Evolutionary conservation across 1,140 invertebrate species (phyloP).

Genomic region (Tetraneura akinire): DNA sequence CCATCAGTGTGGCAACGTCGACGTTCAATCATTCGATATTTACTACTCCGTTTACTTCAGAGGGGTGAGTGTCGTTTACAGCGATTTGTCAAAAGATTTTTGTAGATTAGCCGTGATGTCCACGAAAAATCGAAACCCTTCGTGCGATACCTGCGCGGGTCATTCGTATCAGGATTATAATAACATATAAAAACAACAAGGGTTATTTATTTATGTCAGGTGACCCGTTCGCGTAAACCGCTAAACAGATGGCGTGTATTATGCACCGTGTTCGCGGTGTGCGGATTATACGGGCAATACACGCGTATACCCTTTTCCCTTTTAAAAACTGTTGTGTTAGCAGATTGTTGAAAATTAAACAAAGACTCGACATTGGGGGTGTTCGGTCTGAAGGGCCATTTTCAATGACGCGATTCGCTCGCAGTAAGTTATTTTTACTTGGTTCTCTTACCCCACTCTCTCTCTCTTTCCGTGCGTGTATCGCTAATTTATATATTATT

Average conservation of each 20-base stretch:
- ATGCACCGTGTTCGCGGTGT: not conserved
- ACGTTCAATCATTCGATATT: conserved; percentile 47
- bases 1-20: conserved; percentile 39
- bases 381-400: conserved; percentile 3
- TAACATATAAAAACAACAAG: not conserved
- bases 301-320: conserved; percentile 9
- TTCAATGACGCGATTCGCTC: not conserved
- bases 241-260: conserved; percentile 38
- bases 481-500: conserved; percentile 28
- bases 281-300: not conserved
- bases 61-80: conserved; percentile 32
- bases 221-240: conserved; percentile 11
- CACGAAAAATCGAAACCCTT: not conserved
- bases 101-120: not conserved
- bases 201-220: conserved; percentile 19
- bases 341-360: conserved; percentile 36
- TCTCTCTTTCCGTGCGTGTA: too few species aligned
- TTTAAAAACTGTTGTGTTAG: conserved; percentile 35
- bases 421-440: not conserved
- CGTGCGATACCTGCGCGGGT: conserved; percentile 18
- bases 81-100: conserved; percentile 19
- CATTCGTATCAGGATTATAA: too few species aligned
- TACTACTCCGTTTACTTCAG: conserved; percentile 38
- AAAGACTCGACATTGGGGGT: not conserved
- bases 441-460: not conserved